These are phyloP conservation scores for Galeopsomyia nigrocyanea DNA, from an alignment of 2,888 invertebrate species.

Conservation along the genomic window DNA sequence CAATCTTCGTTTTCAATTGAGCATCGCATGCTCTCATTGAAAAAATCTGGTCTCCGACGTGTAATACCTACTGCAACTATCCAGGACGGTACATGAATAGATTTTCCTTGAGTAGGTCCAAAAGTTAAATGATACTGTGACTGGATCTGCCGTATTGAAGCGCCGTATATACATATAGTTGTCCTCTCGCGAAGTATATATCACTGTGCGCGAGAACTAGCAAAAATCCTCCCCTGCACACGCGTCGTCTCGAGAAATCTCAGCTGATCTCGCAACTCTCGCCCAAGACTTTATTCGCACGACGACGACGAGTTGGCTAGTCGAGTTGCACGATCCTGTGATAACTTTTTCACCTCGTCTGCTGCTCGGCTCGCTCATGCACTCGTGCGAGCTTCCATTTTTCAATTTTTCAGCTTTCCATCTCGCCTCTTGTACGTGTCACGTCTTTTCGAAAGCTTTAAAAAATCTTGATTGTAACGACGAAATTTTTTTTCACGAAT, in stretches of 20 bases:
- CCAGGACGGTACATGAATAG: not conserved
- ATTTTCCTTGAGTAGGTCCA: not conserved
- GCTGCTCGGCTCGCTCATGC: not conserved
- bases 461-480: not conserved
- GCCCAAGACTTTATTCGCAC: not conserved
- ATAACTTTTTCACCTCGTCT: not conserved
- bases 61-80: not conserved
- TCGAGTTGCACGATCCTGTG: not conserved
- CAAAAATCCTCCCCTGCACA: not conserved
- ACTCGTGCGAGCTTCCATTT: not conserved
- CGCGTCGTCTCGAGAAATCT: not conserved
- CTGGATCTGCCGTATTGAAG: slow-evolving; percentile 9
- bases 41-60: not conserved
- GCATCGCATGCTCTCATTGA: not conserved
- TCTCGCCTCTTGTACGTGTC: not conserved
- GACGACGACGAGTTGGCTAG: not conserved
- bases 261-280: slow-evolving; percentile 19
- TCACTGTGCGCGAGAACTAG: not conserved
- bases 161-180: not conserved
- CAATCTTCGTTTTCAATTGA: not conserved
- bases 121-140: slow-evolving; percentile 8
- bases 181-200: not conserved
- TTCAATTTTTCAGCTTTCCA: not conserved
- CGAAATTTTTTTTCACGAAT: not conserved
- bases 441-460: not conserved